A percentile compares a stretch with the other conserved stretches of the same genome.
Conservation (phyloP, 2,797 vertebrate genomes). For the Sebastes paucispinis region DNA sequence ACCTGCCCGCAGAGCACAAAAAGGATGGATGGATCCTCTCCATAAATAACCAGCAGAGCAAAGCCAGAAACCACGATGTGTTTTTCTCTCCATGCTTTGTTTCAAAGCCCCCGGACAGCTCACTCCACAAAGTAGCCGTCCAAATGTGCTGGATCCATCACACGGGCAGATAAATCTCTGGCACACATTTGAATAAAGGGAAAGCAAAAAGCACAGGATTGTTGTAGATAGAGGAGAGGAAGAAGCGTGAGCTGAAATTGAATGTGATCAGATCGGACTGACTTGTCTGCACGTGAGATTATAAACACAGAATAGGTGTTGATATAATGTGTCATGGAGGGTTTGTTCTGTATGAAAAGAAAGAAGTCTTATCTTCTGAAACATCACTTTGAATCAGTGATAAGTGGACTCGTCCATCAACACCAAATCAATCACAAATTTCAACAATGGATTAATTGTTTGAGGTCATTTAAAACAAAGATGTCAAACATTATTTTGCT, state of each 20-base stretch:
- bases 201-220: slow-evolving; percentile 2
- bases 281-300: slow-evolving; percentile 31
- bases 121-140: slow-evolving; percentile 35
- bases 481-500: not conserved
- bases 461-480: not conserved
- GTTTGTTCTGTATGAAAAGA: not conserved
- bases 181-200: slow-evolving; percentile 18
- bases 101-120: slow-evolving; percentile 46
- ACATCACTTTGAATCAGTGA: not conserved
- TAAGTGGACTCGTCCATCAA: not conserved
- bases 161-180: slow-evolving; percentile 32
- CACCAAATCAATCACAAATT: not conserved
- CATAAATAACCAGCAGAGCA: slow-evolving; percentile 78
- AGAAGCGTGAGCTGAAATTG: not conserved
- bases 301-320: slow-evolving; percentile 3
- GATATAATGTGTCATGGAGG: not conserved
- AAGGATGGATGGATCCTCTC: slow-evolving; percentile 77
- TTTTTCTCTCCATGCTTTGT: slow-evolving; percentile 69
- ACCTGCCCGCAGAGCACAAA: slow-evolving; percentile 68
- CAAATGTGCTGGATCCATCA: slow-evolving; percentile 61
- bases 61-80: slow-evolving; percentile 74
- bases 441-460: not conserved
- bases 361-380: not conserved
- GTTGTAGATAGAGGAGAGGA: slow-evolving; percentile 1
- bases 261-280: slow-evolving; percentile 18